These are phyloP conservation scores for Pseudomugil gertrudae DNA, from an alignment of 2,797 vertebrate species.

Conservation along the genomic window DNA sequence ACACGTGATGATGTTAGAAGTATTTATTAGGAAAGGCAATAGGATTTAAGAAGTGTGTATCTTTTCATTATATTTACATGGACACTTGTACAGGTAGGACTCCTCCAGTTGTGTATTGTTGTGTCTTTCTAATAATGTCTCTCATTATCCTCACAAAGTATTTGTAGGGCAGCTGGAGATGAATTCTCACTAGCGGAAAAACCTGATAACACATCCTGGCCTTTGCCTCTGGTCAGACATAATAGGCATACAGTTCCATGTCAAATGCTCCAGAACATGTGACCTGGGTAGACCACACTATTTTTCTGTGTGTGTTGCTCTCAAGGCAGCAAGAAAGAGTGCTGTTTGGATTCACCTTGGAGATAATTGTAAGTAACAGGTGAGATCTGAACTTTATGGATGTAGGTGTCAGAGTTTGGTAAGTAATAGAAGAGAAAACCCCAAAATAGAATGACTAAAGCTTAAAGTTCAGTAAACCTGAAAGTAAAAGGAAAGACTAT, in stretches of 20 bases:
- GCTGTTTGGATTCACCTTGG: background rate
- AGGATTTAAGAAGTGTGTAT: constrained; percentile 33
- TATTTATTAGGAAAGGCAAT: constrained; percentile 1
- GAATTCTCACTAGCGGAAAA: background rate
- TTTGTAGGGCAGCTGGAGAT: background rate
- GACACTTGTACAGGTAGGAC: background rate
- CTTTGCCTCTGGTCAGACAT: background rate
- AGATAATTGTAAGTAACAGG: background rate
- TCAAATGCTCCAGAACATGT: background rate
- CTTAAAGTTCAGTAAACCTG: background rate
- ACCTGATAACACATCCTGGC: background rate
- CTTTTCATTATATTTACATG: constrained; percentile 35
- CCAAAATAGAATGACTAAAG: background rate
- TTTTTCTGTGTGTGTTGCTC: background rate
- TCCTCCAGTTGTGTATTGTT: background rate
- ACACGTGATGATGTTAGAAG: background rate
- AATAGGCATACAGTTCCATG: background rate
- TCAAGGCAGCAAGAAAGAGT: background rate
- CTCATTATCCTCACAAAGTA: background rate
- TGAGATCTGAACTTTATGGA: background rate
- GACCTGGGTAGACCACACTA: background rate
- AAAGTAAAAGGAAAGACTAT: background rate
- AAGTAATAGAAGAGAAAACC: background rate
- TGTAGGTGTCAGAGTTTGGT: background rate
- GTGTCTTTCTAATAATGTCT: background rate